These are phyloP conservation scores for Nymphicus hollandicus DNA, from an alignment of 2,113 vertebrate species.

Conservation along the genomic window DNA sequence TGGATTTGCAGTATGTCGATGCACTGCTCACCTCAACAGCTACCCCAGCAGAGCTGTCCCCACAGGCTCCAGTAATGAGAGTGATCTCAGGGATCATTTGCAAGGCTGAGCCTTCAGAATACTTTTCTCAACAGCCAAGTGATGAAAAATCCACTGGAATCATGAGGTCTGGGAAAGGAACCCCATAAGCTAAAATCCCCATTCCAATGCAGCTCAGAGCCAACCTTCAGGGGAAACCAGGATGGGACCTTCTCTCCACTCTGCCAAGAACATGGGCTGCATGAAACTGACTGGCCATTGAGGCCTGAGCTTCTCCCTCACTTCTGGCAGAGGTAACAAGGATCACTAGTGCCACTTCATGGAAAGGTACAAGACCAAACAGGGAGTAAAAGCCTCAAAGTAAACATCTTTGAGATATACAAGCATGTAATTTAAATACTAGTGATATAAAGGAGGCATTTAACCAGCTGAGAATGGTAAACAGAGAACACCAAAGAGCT, in stretches of 20 bases:
- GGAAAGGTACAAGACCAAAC: neutral
- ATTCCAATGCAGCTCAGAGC: neutral
- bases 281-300: neutral
- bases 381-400: neutral
- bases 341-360: neutral
- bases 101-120: neutral
- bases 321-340: neutral
- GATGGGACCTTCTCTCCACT: neutral
- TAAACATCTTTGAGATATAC: neutral
- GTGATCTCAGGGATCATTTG: neutral
- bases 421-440: constrained; percentile 7
- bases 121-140: neutral
- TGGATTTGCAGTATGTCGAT: neutral
- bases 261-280: neutral
- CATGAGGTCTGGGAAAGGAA: neutral
- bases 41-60: neutral
- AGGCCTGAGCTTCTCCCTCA: neutral
- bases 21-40: neutral
- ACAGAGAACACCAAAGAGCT: constrained; percentile 30
- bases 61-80: neutral
- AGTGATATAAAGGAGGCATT: constrained; percentile 24
- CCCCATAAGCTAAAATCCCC: neutral
- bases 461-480: constrained; percentile 47
- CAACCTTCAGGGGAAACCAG: neutral
- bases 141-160: neutral